Percentiles rank a stretch among this genome's conserved stretches.
Evolutionary conservation across 1,140 invertebrate genomes (phyloP).

Genomic region (Rhopalosiphum maidis): DNA sequence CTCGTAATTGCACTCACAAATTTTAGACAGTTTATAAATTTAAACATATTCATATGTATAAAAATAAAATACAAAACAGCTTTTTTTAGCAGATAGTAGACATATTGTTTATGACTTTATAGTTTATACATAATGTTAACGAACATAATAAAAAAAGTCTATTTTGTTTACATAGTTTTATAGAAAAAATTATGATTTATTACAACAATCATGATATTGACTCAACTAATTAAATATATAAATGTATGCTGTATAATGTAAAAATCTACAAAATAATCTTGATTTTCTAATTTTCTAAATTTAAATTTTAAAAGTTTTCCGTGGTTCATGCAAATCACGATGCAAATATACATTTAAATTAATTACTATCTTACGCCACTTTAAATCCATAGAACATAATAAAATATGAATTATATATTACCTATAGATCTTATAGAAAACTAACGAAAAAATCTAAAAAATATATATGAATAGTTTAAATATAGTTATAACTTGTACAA

Average conservation of each 20-base stretch:
- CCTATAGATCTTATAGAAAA: not conserved
- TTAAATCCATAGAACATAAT: not conserved
- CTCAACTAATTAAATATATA: not conserved
- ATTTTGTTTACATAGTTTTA: not conserved
- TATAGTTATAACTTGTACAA: not conserved
- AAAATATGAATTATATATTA: not conserved
- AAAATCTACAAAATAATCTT: too few relatives aligned
- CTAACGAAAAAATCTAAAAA: not conserved
- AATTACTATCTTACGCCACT: not conserved
- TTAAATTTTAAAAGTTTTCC: not conserved
- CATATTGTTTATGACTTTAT: not conserved
- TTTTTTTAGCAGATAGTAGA: not conserved
- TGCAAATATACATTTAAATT: not conserved
- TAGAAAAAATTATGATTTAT: not conserved
- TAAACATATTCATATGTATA: not conserved
- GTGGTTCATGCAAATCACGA: not conserved
- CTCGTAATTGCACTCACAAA: not conserved
- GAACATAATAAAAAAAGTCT: not conserved
- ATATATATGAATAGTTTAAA: not conserved
- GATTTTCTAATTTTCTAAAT: too few relatives aligned
- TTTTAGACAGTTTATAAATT: not conserved
- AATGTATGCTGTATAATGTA: not conserved
- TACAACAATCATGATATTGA: too few relatives aligned
- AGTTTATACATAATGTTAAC: not conserved
- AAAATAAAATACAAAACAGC: not conserved